Percentiles rank a stretch among this genome's conserved stretches.
These are phyloP conservation scores for Matsumyia berberina DNA, from an alignment of 2,888 invertebrate genomes.

Conservation along the genomic window DNA sequence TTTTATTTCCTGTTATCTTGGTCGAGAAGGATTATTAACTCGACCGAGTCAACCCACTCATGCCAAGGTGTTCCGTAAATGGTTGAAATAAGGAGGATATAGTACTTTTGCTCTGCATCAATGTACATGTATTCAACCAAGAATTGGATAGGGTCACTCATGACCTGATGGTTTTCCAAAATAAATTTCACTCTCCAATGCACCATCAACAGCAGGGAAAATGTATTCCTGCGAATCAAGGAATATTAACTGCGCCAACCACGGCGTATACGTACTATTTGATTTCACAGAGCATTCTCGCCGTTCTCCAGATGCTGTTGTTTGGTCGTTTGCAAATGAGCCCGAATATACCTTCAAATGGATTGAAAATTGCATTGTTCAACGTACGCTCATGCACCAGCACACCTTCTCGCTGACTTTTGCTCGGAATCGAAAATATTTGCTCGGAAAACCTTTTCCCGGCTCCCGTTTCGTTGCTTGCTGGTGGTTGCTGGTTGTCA, in stretches of 20 bases:
- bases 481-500: slow-evolving; percentile 37
- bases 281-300: neutral
- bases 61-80: neutral
- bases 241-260: slow-evolving; percentile 2
- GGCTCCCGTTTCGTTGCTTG: slow-evolving; percentile 39
- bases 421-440: slow-evolving; percentile 32
- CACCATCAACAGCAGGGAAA: neutral
- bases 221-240: slow-evolving; percentile 34
- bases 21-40: slow-evolving; percentile 40
- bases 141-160: neutral
- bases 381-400: neutral
- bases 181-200: slow-evolving; percentile 31
- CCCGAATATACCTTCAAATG: slow-evolving; percentile 25
- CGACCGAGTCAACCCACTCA: slow-evolving; percentile 15
- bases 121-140: neutral
- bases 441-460: slow-evolving; percentile 28
- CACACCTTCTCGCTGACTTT: neutral
- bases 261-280: slow-evolving; percentile 37
- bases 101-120: slow-evolving; percentile 5
- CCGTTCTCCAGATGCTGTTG: slow-evolving; percentile 20
- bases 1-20: slow-evolving; percentile 56
- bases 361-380: slow-evolving; percentile 52
- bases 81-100: slow-evolving; percentile 12
- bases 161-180: slow-evolving; percentile 21
- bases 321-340: slow-evolving; percentile 29